Evolutionary conservation across 2,797 vertebrate species (phyloP), one percentile per base, ranked within the genome.

Genomic region (Antennarius maculatus): DNA sequence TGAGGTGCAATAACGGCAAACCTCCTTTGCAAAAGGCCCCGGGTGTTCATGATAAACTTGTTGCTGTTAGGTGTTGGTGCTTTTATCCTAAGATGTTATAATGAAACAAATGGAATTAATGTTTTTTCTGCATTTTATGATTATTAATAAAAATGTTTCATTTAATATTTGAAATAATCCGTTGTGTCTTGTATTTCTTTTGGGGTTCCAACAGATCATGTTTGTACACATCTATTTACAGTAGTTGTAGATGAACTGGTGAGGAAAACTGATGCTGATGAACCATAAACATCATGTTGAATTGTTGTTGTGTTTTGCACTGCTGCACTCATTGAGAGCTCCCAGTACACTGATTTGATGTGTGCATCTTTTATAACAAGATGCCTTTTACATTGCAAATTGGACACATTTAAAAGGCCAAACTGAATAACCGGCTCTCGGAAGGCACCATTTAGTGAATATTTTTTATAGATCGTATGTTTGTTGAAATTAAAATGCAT

Each of bases 21-120:
- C 87, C 85, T 82, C 85, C 83, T 91, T 89, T 84, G 81, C 85
- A 83, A 85, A 89, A 82, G 68, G 69, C 86, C 86, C 87, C 79
- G 71, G 71, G 66, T 77, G 85, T 86, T 80, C 66, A 81, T 88
- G 82, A 82, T 82, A 82, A 85, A 79, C 41, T 80, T 89, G 78
- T 92, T 90, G 84, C 85, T 89, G 88, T 93, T 91, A 83, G 88
- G 83, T 93, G 92, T 92, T 92, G 93, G 92, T 92, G 92, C 91
- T 92, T 92, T 85, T 92, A 91, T 90, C 88, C 88, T 88, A 89
- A 91, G 88, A 90, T 90, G 88, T 89, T 91, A 82, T 84, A 78
- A 91, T 90, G 80, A 83, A 79, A 91, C 78, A 86, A 88, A 89
- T 87, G 80, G 77, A 90, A 87, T 84, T 85, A 64, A 85, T 87